Base-by-base conservation (phyloP, 2,888 invertebrate genomes). In the Zootermopsis nevadensis region DNA sequence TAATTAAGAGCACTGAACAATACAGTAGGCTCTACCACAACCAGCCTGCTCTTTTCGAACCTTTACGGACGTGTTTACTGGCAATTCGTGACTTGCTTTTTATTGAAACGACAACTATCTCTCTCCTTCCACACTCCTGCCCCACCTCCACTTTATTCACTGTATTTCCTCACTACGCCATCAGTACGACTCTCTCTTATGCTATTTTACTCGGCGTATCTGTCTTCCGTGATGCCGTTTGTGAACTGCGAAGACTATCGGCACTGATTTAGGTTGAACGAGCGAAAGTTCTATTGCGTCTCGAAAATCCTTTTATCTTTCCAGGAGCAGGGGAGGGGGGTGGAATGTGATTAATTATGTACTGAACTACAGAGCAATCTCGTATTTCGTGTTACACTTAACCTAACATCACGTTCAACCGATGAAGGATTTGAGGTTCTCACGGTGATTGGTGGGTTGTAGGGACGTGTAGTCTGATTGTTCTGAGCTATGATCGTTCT, bases 11-110 rank as follows among this genome's bases (percentile, higher is more conserved):
- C 3, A 27, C 24, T n/a, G 30, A 33, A 31, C 69, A 69, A 12
- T 30, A 67, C 67, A 77, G 82, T n/a, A 48, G 6, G 60, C 60
- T 60, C 3, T n/a, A 6, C 31, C 69, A 69, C 81, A 67, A 81
- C 72, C n/a, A 60, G 60, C 4, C 74, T 76, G 33, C 74, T 79
- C 12, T 31, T 79, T 66, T 33, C 27, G 30, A 60, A 35, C 83
- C 80, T 69, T 80, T 80, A 69, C 80, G 81, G 83, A 83, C 81
- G 83, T 81, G 83, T 83, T 83, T 83, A 77, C 83, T 69, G 72
- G 74, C 31, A 38, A 30, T 31, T 83, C 83, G 83, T 83, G 83
- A 83, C 83, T 33, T 35, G 81, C 33, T 53, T 79, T 66, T 55
- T 31, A 48, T 19, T 27, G 6, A n/a, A n/a, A 12, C 60, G 4